Base-by-base conservation (phyloP, 2,797 vertebrate genomes). In the Vipera ursinii region DNA sequence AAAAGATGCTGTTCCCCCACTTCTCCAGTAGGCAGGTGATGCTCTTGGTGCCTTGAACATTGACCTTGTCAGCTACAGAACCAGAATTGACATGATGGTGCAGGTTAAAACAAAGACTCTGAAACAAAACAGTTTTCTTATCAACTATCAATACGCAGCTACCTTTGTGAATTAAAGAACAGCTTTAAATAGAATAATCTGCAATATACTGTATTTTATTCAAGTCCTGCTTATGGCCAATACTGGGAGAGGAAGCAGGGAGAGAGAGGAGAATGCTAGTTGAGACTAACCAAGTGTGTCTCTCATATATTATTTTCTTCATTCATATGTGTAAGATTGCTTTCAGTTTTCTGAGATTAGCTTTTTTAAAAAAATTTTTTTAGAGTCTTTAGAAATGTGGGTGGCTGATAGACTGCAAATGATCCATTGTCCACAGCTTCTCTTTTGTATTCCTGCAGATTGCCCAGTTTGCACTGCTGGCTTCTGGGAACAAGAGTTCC, bases 1-100 rank as follows among this genome's bases (percentile, higher is more conserved):
- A 97, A 93, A 97, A 97, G 94, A 97, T 97, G 93, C 94, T 32
- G 0, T 97, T 97, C 89, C 96, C 97, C 97, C 97, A 97, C 94
- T 96, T 97, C 93, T 97, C 97, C 24, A 97, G 95, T 6, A 95
- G 95, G 90, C 96, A 96, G 89, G 97, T 97, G 86, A 97, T 96
- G 92, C 97, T 97, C 57, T 96, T 95, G 86, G 96, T 90, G 86
- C 96, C 97, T 92, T 96, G 94, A 89, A 97, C 94, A 90, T 97
- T 96, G 93, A 97, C 97, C 14, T 95, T 96, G 94, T 97, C 96
- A 86, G 96, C 97, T 97, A 65, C 26, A 91, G 95, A 89, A 94
- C 87, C 82, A 95, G 91, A 56, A 92, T 3, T 87, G 93, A 95
- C 2, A 93, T 69, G 89, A 94, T 32, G 22, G 4, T 44, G 38